Conservation (phyloP, 2,888 invertebrate species). For the Drosophila anceps region DNA sequence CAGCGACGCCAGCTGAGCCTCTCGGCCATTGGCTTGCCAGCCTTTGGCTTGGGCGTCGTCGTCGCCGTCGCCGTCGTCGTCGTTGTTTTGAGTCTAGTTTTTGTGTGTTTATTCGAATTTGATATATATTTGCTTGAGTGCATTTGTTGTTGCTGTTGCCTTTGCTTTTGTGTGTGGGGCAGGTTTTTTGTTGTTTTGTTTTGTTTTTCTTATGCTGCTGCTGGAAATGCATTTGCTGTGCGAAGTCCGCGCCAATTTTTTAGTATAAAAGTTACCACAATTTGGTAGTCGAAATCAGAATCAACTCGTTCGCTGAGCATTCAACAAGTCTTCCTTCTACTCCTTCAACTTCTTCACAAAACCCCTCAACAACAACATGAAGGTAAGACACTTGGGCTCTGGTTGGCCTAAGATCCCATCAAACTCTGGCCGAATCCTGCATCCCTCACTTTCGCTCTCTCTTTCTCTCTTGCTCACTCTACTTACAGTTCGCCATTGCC, state of each 20-base stretch:
- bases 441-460: not conserved
- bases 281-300: conserved; percentile 84
- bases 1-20: conserved; percentile 28
- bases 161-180: conserved; percentile 65
- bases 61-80: conserved; percentile 61
- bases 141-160: conserved; percentile 40
- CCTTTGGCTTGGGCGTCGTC: conserved; percentile 52
- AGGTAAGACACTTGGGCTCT: conserved; percentile 69
- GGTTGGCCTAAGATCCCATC: not conserved
- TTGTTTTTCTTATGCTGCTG: conserved; percentile 8
- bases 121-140: conserved; percentile 64
- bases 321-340: conserved; percentile 78
- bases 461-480: not conserved
- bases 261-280: conserved; percentile 84
- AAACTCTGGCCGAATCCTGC: not conserved
- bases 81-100: conserved; percentile 62
- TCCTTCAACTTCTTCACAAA: conserved; percentile 64
- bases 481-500: conserved; percentile 81
- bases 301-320: conserved; percentile 84
- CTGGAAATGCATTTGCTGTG: conserved; percentile 48
- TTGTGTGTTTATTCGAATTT: conserved; percentile 66
- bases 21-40: conserved; percentile 54
- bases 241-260: conserved; percentile 65
- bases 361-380: conserved; percentile 82
- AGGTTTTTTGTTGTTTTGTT: conserved; percentile 51